Percentiles rank a stretch among this genome's conserved stretches.
These are phyloP conservation scores for Leucophenga maculata DNA, from an alignment of 2,888 invertebrate species.

Conservation along the genomic window DNA sequence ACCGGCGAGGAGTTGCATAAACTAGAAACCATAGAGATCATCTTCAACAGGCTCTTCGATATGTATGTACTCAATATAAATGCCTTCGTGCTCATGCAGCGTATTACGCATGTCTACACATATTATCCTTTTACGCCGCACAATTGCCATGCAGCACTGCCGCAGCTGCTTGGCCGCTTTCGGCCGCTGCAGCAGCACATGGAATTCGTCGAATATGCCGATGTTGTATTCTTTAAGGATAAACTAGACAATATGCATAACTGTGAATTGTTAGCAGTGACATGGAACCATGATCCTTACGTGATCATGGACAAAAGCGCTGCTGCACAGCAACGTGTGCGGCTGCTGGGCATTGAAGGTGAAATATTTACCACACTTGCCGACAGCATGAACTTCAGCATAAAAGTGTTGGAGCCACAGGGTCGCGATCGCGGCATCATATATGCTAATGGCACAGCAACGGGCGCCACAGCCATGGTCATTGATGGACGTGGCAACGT, in stretches of 20 bases:
- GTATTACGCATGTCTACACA: conserved; percentile 56
- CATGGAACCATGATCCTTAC: conserved; percentile 59
- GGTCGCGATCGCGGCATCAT: conserved; percentile 49
- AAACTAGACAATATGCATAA: conserved; percentile 63
- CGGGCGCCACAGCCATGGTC: conserved; percentile 62
- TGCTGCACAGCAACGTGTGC: conserved; percentile 13
- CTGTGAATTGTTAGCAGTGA: conserved; percentile 56
- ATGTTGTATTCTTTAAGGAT: conserved; percentile 50
- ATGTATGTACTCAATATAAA: conserved; percentile 65
- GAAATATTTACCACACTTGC: conserved; percentile 55
- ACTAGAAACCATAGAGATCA: conserved; percentile 48
- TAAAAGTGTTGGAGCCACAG: conserved; percentile 45
- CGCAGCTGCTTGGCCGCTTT: conserved; percentile 56
- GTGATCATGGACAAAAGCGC: conserved; percentile 45
- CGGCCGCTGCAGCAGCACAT: conserved; percentile 32
- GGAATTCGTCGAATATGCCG: neutral
- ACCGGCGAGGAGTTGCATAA: conserved; percentile 54
- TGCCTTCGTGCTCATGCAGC: conserved; percentile 49
- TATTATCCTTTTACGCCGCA: conserved; percentile 63
- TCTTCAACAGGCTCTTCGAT: conserved; percentile 62
- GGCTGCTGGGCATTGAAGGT: conserved; percentile 67
- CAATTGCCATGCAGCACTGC: conserved; percentile 55
- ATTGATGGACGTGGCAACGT: conserved; percentile 59
- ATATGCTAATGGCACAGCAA: conserved; percentile 59
- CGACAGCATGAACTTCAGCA: conserved; percentile 65